Conservation (phyloP, 1,140 invertebrate genomes). For the Trachelipus rathkii region DNA sequence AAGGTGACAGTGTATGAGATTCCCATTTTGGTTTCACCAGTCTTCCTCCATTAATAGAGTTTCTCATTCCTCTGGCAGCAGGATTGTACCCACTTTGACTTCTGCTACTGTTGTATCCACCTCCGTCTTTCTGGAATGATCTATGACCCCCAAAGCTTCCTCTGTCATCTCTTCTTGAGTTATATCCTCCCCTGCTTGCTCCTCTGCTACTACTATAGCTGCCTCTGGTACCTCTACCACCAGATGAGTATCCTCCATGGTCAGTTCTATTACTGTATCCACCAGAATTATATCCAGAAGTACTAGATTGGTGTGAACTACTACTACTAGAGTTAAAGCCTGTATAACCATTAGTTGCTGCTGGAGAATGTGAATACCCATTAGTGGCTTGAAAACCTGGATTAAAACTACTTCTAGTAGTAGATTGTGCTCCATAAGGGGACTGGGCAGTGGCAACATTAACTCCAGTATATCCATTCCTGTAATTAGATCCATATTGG, state of each 20-base stretch:
- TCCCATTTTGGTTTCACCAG: constrained; percentile 83
- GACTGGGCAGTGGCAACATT: background rate
- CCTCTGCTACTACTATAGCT: constrained; percentile 7
- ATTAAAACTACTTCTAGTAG: background rate
- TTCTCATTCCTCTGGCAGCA: constrained; percentile 47
- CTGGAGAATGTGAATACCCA: background rate
- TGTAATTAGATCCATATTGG: background rate
- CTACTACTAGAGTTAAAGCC: background rate
- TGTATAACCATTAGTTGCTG: background rate
- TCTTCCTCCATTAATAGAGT: constrained; percentile 62
- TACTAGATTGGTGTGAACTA: background rate
- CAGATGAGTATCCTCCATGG: background rate
- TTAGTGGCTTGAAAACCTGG: background rate
- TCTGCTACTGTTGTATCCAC: constrained; percentile 44
- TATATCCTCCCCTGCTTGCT: constrained; percentile 16
- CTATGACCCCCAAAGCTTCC: constrained; percentile 11
- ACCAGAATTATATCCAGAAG: background rate
- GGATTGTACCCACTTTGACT: constrained; percentile 14
- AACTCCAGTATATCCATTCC: background rate
- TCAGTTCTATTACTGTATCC: background rate
- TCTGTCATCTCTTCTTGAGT: constrained; percentile 52
- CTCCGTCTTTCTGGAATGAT: constrained; percentile 55
- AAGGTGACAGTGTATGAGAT: constrained; percentile 67
- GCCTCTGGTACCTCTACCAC: background rate
- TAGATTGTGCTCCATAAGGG: background rate